Percentiles rank a stretch among this genome's conserved stretches.
phyloP scores from a whole-genome alignment of 1,140 invertebrate genomes.

The Pachypsylla venusta region DNA sequence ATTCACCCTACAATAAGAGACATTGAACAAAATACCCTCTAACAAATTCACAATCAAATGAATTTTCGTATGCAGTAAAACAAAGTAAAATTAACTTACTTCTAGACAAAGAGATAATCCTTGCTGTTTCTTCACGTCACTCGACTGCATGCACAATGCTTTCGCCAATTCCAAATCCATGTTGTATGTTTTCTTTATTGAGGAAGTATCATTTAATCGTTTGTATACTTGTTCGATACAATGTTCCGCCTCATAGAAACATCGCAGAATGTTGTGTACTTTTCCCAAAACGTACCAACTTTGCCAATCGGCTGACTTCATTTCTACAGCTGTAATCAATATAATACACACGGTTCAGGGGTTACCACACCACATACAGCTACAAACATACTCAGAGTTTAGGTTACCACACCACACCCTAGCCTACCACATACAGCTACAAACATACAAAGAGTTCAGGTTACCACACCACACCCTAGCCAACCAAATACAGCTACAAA shows the following conservation, averaged over 20 bases:
- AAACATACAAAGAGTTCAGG: no score
- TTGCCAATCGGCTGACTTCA: background rate
- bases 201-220: background rate
- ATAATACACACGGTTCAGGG: no score
- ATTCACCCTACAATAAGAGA: no score
- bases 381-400: no score
- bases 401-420: no score
- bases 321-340: background rate
- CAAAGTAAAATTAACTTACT: background rate
- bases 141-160: background rate
- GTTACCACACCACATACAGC: no score
- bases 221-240: background rate
- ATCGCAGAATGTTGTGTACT: background rate
- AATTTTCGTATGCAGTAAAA: background rate
- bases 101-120: background rate
- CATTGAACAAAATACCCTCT: no score
- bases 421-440: no score
- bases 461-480: no score
- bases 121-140: slow-evolving; percentile 1
- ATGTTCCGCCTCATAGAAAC: background rate
- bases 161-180: slow-evolving; percentile 2
- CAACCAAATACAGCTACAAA: no score
- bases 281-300: background rate
- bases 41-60: no score
- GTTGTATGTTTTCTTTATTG: background rate